Evolutionary conservation across 23 tunicate species (phyloP).

Genomic region (Diplosoma virens): DNA sequence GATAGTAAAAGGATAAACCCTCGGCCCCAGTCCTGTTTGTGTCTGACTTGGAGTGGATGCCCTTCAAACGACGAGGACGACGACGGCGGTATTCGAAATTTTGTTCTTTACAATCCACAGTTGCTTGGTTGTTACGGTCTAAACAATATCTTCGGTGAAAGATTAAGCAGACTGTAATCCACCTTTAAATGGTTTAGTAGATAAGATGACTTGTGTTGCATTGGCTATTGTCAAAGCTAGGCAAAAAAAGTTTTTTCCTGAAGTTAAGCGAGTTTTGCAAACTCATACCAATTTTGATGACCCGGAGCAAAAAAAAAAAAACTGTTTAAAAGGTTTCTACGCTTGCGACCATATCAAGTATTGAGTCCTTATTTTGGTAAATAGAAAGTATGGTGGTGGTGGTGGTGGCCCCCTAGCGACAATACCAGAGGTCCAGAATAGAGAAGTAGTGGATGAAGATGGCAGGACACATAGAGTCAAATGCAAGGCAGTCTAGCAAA

Average conservation of each 20-base stretch:
- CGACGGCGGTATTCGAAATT: not conserved
- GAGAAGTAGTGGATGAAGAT: no score
- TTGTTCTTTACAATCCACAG: not conserved
- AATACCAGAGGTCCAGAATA: no score
- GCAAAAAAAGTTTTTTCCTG: constrained; percentile 10
- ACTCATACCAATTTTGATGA: not conserved
- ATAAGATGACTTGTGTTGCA: not conserved
- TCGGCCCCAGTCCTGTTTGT: no score
- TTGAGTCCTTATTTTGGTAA: constrained; percentile 3
- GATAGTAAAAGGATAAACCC: no score
- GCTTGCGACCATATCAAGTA: not conserved
- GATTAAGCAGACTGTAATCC: not conserved
- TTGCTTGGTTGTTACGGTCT: constrained; percentile 6
- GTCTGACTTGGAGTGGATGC: no score
- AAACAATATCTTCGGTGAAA: not conserved
- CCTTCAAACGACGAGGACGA: no score
- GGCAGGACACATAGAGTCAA: no score
- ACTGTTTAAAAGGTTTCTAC: not conserved
- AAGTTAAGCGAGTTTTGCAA: constrained; percentile 1
- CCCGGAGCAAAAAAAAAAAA: not conserved
- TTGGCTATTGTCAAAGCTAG: not conserved
- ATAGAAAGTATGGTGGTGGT: no score
- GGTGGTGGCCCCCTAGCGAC: no score
- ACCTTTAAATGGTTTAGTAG: not conserved
- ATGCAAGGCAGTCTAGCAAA: no score